phyloP scores from a whole-genome alignment of 2,113 vertebrate species.

The Rhabdornis inornatus region DNA sequence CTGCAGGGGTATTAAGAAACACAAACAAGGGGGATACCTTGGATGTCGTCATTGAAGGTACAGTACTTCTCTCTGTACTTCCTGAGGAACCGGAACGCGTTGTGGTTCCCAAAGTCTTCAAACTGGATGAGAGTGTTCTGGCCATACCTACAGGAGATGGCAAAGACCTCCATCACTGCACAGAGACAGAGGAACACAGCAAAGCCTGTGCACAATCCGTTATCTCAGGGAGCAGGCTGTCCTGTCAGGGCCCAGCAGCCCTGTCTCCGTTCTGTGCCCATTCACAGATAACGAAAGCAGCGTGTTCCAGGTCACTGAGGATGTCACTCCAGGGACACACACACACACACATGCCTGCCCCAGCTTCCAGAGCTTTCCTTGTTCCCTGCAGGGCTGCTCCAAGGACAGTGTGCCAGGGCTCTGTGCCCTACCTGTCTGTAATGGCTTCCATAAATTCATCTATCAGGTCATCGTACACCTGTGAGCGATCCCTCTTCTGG shows the following conservation, averaged over 20 bases:
- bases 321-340: not conserved
- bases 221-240: not conserved
- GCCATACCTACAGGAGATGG: conserved; percentile 73
- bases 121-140: conserved; percentile 95
- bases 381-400: accelerated
- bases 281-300: not conserved
- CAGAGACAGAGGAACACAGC: not conserved
- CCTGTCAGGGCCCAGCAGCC: not conserved
- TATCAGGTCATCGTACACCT: conserved; percentile 91
- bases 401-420: not conserved
- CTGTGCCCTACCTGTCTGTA: conserved; percentile 79
- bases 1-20: accelerated
- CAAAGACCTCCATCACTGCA: not conserved
- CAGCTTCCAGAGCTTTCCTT: not conserved
- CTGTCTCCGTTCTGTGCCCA: accelerated
- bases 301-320: not conserved
- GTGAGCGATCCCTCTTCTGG: conserved; percentile 89
- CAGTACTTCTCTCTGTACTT: conserved; percentile 95
- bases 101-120: conserved; percentile 98
- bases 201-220: accelerated
- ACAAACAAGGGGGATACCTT: conserved; percentile 73
- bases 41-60: conserved; percentile 97
- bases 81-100: conserved; percentile 91
- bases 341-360: not conserved
- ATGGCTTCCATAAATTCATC: conserved; percentile 98